Conservation (phyloP, 2,888 invertebrate genomes). For the Drosophila flavopinicola region DNA sequence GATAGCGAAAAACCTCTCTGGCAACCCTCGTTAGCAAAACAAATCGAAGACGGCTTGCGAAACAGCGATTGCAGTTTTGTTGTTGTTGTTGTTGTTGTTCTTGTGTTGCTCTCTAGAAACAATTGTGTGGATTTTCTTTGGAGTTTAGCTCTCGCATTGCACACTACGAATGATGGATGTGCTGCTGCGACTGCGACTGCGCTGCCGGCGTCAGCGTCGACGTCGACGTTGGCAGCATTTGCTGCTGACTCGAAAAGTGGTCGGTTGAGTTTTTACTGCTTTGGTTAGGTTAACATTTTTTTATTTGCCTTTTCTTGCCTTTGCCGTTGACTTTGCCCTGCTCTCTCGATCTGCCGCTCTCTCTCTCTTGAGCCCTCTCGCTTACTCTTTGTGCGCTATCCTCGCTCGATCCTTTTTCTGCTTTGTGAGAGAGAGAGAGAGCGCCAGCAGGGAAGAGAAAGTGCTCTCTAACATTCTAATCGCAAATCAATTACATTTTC, state of each 20-base stretch:
- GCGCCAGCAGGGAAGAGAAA: slow-evolving; percentile 9
- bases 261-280: slow-evolving; percentile 73
- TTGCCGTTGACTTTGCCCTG: slow-evolving; percentile 56
- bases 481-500: slow-evolving; percentile 17
- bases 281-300: slow-evolving; percentile 62
- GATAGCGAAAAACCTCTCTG: neutral
- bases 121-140: slow-evolving; percentile 49
- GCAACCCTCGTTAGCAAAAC: slow-evolving; percentile 24
- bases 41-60: slow-evolving; percentile 40
- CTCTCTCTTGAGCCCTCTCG: slow-evolving; percentile 24
- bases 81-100: slow-evolving; percentile 31
- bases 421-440: neutral
- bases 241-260: slow-evolving; percentile 64
- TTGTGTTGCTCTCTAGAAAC: slow-evolving; percentile 42
- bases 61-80: slow-evolving; percentile 34
- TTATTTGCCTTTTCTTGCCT: slow-evolving; percentile 58
- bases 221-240: slow-evolving; percentile 36
- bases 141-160: slow-evolving; percentile 50
- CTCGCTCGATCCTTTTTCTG: slow-evolving; percentile 45
- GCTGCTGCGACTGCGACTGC: slow-evolving; percentile 36
- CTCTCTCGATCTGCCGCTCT: slow-evolving; percentile 4
- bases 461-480: slow-evolving; percentile 4
- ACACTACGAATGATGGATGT: slow-evolving; percentile 68
- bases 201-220: slow-evolving; percentile 16
- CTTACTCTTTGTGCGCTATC: slow-evolving; percentile 21